Conservation (phyloP, 2,113 vertebrate species). For the Dunckerocampus dactyliophorus region DNA sequence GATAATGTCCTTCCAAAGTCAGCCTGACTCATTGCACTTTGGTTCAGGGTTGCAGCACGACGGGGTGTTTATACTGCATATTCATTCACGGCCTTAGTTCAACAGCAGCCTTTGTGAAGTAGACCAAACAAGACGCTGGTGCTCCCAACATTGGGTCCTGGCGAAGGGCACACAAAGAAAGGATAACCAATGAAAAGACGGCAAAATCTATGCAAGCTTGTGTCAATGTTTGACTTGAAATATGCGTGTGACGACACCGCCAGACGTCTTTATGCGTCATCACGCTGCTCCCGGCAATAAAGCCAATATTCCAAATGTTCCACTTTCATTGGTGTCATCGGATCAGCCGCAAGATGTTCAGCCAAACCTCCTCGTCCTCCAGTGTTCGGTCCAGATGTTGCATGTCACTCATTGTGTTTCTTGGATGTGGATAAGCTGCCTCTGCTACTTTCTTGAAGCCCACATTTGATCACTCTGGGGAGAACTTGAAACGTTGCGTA, state of each 20-base stretch:
- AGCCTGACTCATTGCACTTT: neutral
- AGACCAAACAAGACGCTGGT: slow-evolving; percentile 28
- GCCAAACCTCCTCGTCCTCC: slow-evolving; percentile 22
- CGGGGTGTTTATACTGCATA: slow-evolving; percentile 9
- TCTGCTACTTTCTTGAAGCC: slow-evolving; percentile 18
- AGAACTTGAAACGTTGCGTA: neutral
- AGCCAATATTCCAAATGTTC: slow-evolving; percentile 19
- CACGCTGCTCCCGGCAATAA: slow-evolving; percentile 6
- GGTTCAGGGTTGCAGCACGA: slow-evolving; percentile 10
- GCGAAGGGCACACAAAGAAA: slow-evolving; percentile 6
- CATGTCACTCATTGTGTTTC: slow-evolving; percentile 10
- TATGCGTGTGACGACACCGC: neutral
- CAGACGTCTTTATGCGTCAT: neutral
- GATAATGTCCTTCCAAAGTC: slow-evolving; percentile 15
- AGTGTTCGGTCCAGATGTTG: slow-evolving; percentile 35
- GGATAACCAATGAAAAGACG: slow-evolving; percentile 2
- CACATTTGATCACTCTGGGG: slow-evolving; percentile 7
- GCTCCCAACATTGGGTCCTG: slow-evolving; percentile 15
- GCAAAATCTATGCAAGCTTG: neutral
- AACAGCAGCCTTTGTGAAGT: slow-evolving; percentile 13
- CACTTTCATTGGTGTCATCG: slow-evolving; percentile 19
- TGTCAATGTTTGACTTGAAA: neutral
- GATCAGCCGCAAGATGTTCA: slow-evolving; percentile 36
- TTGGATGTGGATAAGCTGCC: slow-evolving; percentile 10
- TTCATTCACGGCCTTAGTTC: slow-evolving; percentile 19